phyloP scores from a whole-genome alignment of 2,113 vertebrate genomes.

The Nerophis lumbriciformis region DNA sequence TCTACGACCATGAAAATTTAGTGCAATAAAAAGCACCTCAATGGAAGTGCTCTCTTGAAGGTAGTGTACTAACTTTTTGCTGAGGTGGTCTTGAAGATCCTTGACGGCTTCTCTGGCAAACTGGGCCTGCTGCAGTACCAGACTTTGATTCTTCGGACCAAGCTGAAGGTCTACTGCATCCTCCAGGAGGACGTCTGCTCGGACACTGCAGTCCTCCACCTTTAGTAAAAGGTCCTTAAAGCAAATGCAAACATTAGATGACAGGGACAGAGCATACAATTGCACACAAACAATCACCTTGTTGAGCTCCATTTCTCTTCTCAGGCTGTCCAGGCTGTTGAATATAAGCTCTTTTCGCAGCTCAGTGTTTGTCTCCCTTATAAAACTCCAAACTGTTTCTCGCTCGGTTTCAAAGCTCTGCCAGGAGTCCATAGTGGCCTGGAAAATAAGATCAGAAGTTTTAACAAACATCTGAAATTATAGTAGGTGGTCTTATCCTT shows the following conservation, averaged over 20 bases:
- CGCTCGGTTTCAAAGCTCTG: slow-evolving; percentile 56
- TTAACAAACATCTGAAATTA: no score
- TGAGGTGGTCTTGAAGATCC: slow-evolving; percentile 78
- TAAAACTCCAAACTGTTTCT: slow-evolving; percentile 55
- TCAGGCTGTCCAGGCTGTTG: slow-evolving; percentile 53
- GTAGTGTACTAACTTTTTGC: slow-evolving; percentile 76
- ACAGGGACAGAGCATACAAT: not conserved
- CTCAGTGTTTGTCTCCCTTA: slow-evolving; percentile 44
- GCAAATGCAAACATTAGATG: not conserved
- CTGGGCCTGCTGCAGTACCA: slow-evolving; percentile 79
- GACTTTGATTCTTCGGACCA: slow-evolving; percentile 76
- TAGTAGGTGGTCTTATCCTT: not conserved
- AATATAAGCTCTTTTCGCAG: slow-evolving; percentile 58
- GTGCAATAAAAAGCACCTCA: not conserved
- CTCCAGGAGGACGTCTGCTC: slow-evolving; percentile 79
- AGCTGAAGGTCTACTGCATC: slow-evolving; percentile 82
- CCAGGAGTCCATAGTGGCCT: slow-evolving; percentile 57
- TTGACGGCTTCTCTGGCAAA: slow-evolving; percentile 77
- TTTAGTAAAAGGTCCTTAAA: slow-evolving; percentile 79
- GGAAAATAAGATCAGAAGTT: slow-evolving; percentile 2
- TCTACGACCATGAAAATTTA: no score
- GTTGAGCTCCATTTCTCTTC: slow-evolving; percentile 44
- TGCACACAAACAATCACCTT: slow-evolving; percentile 38
- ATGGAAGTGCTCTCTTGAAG: not conserved
- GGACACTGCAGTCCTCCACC: slow-evolving; percentile 71